A percentile compares a stretch with the other conserved stretches of the same genome.
These are phyloP conservation scores for Drosophila ficusphila DNA, from an alignment of 1,140 invertebrate species.

Conservation along the genomic window DNA sequence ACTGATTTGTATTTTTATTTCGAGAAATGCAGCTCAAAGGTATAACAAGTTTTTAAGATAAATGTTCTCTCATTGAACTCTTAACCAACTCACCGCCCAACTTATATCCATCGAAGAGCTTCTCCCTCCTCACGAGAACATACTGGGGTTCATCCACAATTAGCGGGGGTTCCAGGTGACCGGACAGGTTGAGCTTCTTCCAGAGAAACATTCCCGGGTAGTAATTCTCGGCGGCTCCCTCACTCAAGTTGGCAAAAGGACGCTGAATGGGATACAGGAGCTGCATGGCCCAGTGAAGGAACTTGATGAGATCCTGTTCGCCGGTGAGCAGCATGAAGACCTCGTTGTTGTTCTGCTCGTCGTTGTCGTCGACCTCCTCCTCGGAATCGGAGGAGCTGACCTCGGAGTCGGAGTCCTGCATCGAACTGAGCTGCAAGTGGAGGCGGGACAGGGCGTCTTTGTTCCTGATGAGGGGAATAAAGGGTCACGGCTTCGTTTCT, in stretches of 20 bases:
- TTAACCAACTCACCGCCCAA: conserved; percentile 53
- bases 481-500: conserved; percentile 25
- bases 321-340: conserved; percentile 72
- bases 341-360: conserved; percentile 54
- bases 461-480: conserved; percentile 35
- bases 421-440: conserved; percentile 47
- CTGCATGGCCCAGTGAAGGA: conserved; percentile 76
- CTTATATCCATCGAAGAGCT: conserved; percentile 53
- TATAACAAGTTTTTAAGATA: neutral
- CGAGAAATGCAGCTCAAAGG: too few relatives aligned
- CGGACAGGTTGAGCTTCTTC: conserved; percentile 80
- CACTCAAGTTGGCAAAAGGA: conserved; percentile 17
- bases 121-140: conserved; percentile 71
- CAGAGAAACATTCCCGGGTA: conserved; percentile 75
- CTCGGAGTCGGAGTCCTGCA: conserved; percentile 39
- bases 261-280: conserved; percentile 65
- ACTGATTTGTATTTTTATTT: too few relatives aligned
- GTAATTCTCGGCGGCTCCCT: conserved; percentile 62
- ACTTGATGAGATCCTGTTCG: conserved; percentile 75
- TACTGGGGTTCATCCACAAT: conserved; percentile 80
- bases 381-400: conserved; percentile 11
- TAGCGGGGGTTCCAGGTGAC: conserved; percentile 72
- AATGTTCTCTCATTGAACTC: too few relatives aligned
- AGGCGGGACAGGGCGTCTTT: conserved; percentile 60
- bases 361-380: conserved; percentile 12